These are phyloP conservation scores for Euura saliciscinereae DNA, from an alignment of 1,140 invertebrate genomes.

Conservation along the genomic window DNA sequence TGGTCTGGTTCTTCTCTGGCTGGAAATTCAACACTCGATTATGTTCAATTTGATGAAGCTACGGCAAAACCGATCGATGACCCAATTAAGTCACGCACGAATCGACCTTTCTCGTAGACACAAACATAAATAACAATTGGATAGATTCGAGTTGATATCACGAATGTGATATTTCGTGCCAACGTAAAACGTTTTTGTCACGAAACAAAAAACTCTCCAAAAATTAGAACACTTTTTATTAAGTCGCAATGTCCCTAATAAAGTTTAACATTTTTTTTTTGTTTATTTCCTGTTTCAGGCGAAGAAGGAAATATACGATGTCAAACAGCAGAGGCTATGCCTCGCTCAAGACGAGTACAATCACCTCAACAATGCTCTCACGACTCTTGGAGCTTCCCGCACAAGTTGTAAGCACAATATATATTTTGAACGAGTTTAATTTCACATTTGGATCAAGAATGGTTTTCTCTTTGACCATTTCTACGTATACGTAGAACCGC, in stretches of 20 bases:
- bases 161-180: too few relatives aligned
- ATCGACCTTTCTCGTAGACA: too few relatives aligned
- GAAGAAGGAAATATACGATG: constrained; percentile 94
- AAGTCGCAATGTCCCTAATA: too few relatives aligned
- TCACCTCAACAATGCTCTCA: constrained; percentile 86
- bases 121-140: too few relatives aligned
- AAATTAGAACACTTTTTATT: too few relatives aligned
- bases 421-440: constrained; percentile 15
- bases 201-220: too few relatives aligned
- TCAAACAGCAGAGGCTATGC: constrained; percentile 91
- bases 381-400: constrained; percentile 81
- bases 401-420: constrained; percentile 78
- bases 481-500: not conserved
- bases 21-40: not conserved
- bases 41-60: not conserved
- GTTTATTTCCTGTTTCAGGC: constrained; percentile 70
- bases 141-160: too few relatives aligned
- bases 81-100: not conserved
- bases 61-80: not conserved
- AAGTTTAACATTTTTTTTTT: constrained; percentile 18
- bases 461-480: constrained; percentile 15
- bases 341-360: constrained; percentile 96
- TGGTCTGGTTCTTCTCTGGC: not conserved
- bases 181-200: too few relatives aligned
- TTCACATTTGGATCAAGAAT: constrained; percentile 3